These are phyloP conservation scores for Symphodus melops DNA, from an alignment of 2,113 vertebrate genomes.

Conservation along the genomic window DNA sequence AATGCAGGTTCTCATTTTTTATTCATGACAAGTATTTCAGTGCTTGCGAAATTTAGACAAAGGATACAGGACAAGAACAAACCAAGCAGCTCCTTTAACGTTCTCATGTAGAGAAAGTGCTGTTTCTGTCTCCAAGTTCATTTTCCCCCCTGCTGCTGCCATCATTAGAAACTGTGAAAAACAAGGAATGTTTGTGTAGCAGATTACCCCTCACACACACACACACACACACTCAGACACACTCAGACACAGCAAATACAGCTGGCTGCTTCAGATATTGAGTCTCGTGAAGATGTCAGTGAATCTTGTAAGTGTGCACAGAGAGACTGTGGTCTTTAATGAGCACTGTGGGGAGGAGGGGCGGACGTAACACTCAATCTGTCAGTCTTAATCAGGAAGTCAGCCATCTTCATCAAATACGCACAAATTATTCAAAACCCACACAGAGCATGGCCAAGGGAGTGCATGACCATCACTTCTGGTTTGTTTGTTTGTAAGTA, in stretches of 20 bases:
- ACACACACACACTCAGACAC: neutral
- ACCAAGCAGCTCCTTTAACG: neutral
- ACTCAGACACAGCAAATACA: neutral
- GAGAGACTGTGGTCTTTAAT: slow-evolving; percentile 9
- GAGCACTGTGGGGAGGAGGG: neutral
- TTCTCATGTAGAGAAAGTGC: neutral
- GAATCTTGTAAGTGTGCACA: slow-evolving; percentile 11
- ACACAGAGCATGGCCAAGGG: neutral
- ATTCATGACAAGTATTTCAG: neutral
- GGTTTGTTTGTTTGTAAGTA: neutral
- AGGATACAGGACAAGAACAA: neutral
- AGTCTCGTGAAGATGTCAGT: neutral
- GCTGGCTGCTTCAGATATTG: neutral
- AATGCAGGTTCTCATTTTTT: slow-evolving; percentile 14
- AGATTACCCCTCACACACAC: neutral
- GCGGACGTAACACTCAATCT: neutral
- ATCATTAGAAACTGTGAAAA: neutral
- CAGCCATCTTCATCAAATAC: slow-evolving; percentile 22
- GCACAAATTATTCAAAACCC: slow-evolving; percentile 44
- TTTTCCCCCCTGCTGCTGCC: neutral
- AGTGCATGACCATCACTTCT: neutral
- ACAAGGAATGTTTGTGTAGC: neutral
- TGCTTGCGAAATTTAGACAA: neutral
- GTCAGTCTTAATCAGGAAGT: slow-evolving; percentile 42
- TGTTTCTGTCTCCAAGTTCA: slow-evolving; percentile 16